phyloP scores from a whole-genome alignment of 2,797 vertebrate species.

The Heliangelus exortis region DNA sequence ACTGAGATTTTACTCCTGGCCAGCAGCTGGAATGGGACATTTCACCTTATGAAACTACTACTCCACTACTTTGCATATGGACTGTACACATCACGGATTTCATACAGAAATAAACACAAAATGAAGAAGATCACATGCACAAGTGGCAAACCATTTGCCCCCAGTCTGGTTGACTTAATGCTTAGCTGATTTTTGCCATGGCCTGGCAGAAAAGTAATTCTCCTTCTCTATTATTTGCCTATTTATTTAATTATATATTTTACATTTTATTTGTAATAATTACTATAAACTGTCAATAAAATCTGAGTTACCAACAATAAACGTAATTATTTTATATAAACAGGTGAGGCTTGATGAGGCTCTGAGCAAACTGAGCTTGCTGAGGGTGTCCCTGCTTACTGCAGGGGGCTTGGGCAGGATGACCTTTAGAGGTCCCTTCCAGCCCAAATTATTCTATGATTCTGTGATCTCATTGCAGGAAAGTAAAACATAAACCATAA shows the following conservation, averaged over 20 bases:
- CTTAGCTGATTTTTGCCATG: neutral
- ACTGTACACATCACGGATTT: fast-evolving
- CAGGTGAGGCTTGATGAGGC: too few species aligned
- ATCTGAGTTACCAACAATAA: neutral
- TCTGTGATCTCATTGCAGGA: fast-evolving
- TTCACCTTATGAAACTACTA: neutral
- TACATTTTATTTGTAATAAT: neutral
- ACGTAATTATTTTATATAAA: neutral
- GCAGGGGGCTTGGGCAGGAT: too few species aligned
- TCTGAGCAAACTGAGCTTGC: too few species aligned
- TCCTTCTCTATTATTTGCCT: neutral
- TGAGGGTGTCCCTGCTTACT: too few species aligned
- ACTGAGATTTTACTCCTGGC: neutral
- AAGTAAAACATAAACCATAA: neutral
- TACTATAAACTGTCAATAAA: neutral
- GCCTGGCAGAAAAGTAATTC: neutral
- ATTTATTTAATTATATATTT: neutral
- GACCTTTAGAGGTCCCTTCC: too few species aligned
- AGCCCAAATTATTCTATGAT: too few species aligned
- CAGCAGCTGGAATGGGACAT: neutral
- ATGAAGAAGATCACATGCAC: neutral
- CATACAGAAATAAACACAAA: neutral
- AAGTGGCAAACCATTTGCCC: neutral
- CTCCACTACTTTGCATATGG: neutral
- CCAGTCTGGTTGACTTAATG: neutral